Conservation (phyloP, 2,888 invertebrate species). For the Amblyteles armatorius region DNA sequence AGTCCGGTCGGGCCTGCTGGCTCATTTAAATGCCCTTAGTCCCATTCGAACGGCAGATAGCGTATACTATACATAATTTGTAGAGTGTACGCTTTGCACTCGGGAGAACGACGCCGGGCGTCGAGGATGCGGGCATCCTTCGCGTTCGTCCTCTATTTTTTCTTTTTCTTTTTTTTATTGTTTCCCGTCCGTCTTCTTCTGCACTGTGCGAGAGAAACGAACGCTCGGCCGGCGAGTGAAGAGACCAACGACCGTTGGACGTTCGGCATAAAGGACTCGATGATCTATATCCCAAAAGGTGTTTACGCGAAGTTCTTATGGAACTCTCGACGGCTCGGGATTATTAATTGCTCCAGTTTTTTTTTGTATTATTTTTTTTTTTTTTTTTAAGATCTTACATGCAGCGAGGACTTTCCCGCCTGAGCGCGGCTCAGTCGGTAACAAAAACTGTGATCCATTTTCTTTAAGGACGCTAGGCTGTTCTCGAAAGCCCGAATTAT, state of each 20-base stretch:
- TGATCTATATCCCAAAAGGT: slow-evolving; percentile 40
- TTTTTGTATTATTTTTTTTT: slow-evolving; percentile 7
- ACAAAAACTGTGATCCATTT: not conserved
- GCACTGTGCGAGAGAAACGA: not conserved
- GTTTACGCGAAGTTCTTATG: slow-evolving; percentile 4
- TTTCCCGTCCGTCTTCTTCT: slow-evolving; percentile 11
- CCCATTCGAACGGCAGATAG: slow-evolving; percentile 6
- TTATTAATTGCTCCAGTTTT: slow-evolving; percentile 55
- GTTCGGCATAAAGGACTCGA: slow-evolving; percentile 26
- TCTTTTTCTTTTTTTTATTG: not conserved
- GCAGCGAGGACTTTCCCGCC: not conserved
- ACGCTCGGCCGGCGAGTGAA: slow-evolving; percentile 24
- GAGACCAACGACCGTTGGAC: slow-evolving; percentile 62
- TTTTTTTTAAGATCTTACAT: not conserved
- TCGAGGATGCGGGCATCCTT: slow-evolving; percentile 57
- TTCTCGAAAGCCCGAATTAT: too few species aligned
- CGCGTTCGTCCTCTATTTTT: slow-evolving; percentile 4
- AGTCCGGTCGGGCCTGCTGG: slow-evolving; percentile 67
- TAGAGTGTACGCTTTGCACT: not conserved
- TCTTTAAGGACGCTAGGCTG: too few species aligned
- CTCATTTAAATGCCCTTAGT: slow-evolving; percentile 80
- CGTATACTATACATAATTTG: not conserved
- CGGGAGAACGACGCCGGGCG: slow-evolving; percentile 23
- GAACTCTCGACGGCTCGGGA: slow-evolving; percentile 13
- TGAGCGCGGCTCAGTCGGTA: not conserved